Percentiles rank a stretch among this genome's conserved stretches.
These are phyloP conservation scores for Heliangelus exortis DNA, from an alignment of 2,797 vertebrate species.

Conservation along the genomic window DNA sequence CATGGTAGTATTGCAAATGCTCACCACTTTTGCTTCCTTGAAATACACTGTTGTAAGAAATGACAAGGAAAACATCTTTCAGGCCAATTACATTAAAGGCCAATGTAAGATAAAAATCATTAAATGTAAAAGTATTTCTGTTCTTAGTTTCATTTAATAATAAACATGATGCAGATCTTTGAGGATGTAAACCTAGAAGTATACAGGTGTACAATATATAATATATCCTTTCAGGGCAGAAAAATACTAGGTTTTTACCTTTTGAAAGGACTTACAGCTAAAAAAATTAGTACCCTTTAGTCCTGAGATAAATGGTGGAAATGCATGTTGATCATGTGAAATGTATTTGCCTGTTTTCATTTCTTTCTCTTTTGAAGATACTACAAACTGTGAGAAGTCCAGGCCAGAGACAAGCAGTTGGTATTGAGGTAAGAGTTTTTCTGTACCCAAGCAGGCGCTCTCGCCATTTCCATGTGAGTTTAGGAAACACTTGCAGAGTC, in stretches of 20 bases:
- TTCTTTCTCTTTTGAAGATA: slow-evolving; percentile 81
- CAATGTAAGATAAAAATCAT: not conserved
- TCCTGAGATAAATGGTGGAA: not conserved
- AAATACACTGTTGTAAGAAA: not conserved
- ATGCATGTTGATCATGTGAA: not conserved
- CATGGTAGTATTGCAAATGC: not conserved
- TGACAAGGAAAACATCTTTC: not conserved
- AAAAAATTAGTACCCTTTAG: not conserved
- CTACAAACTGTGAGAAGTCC: slow-evolving; percentile 91
- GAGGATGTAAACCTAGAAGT: not conserved
- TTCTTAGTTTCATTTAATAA: not conserved
- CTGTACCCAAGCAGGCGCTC: not conserved
- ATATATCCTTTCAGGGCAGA: not conserved
- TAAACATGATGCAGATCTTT: not conserved
- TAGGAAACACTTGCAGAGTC: not conserved
- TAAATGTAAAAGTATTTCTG: not conserved
- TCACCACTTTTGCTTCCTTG: not conserved
- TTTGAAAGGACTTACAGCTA: not conserved
- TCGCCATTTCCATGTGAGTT: not conserved
- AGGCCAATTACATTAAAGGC: no score
- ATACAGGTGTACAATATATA: not conserved
- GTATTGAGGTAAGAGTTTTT: slow-evolving; percentile 89
- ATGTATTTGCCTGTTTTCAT: not conserved
- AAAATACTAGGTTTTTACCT: not conserved
- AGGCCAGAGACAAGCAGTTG: slow-evolving; percentile 91